Evolutionary conservation across 2,797 vertebrate species (phyloP).

Genomic region (Dryobates pubescens): DNA sequence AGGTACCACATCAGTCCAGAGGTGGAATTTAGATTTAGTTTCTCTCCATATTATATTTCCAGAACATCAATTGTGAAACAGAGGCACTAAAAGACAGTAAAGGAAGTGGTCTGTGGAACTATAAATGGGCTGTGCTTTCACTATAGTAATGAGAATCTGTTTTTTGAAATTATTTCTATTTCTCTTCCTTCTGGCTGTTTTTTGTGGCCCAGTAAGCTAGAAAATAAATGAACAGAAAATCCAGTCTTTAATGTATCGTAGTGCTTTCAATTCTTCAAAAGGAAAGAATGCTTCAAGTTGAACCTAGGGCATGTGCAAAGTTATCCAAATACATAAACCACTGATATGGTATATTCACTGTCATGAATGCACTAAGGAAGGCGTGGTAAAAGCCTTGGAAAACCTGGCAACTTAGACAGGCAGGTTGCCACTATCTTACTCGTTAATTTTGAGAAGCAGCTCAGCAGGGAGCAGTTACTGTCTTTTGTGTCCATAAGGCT

Average conservation of each 20-base stretch:
- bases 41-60: neutral
- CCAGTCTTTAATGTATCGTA: neutral
- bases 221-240: neutral
- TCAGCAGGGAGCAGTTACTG: neutral
- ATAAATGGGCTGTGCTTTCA: conserved; percentile 9
- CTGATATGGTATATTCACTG: neutral
- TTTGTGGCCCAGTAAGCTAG: neutral
- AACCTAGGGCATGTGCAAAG: neutral
- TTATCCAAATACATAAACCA: neutral
- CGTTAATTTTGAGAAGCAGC: neutral
- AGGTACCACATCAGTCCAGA: neutral
- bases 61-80: neutral
- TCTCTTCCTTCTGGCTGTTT: neutral
- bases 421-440: neutral
- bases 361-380: neutral
- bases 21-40: conserved; percentile 9
- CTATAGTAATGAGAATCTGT: neutral
- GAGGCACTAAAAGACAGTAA: neutral
- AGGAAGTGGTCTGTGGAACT: neutral
- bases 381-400: neutral
- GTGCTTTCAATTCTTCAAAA: neutral
- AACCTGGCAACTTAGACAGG: neutral
- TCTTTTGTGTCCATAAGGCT: neutral
- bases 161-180: neutral
- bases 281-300: neutral